Conservation (phyloP, 2,888 invertebrate genomes). For the Resseliella maxima region DNA sequence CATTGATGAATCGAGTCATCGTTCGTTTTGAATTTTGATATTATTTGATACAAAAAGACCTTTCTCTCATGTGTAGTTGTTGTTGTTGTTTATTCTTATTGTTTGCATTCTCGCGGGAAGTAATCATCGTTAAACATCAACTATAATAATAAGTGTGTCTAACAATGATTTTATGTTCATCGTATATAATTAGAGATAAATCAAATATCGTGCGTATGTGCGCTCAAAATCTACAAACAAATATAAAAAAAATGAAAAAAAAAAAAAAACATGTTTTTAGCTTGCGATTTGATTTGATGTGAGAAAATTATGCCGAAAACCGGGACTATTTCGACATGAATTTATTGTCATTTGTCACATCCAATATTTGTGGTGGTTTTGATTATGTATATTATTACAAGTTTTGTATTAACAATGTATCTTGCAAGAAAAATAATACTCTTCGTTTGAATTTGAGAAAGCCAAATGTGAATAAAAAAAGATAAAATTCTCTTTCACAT, state of each 20-base stretch:
- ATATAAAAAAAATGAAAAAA: too few relatives aligned
- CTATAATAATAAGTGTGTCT: not conserved
- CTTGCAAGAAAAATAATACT: too few relatives aligned
- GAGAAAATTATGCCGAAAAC: too few relatives aligned
- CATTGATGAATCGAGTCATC: conserved; percentile 54
- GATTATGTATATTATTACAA: too few relatives aligned
- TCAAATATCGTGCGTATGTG: not conserved
- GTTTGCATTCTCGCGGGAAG: not conserved
- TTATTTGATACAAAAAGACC: not conserved
- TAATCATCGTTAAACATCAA: not conserved
- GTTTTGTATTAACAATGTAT: too few relatives aligned
- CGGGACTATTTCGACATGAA: too few relatives aligned
- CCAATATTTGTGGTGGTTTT: too few relatives aligned
- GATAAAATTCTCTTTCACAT: not conserved
- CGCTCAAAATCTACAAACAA: not conserved
- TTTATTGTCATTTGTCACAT: too few relatives aligned
- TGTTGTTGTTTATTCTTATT: not conserved
- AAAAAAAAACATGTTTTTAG: too few relatives aligned
- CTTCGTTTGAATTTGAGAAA: too few relatives aligned
- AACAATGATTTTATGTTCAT: conserved; percentile 11
- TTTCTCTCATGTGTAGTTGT: not conserved
- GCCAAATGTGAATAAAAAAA: too few relatives aligned
- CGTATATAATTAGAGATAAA: not conserved
- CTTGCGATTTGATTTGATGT: too few relatives aligned
- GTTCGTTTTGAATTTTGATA: not conserved